Base-by-base conservation (phyloP, 2,113 vertebrate species). In the Lophura nycthemera region DNA sequence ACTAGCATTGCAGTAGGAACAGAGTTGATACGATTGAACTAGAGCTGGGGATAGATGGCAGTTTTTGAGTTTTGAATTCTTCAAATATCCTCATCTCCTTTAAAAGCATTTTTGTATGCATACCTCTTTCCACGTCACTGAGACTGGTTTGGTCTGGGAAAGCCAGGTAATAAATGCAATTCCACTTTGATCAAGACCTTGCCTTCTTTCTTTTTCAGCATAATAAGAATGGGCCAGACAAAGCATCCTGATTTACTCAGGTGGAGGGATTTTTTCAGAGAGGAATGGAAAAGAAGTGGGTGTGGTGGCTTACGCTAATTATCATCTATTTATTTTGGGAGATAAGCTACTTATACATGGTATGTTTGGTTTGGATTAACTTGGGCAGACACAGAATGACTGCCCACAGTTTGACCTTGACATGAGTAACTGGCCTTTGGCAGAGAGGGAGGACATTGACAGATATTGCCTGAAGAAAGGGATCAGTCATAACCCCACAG, bases 331-430 rank as follows among this genome's bases (percentile, higher is more conserved):
- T 97, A 93, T 95, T 96, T 96, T 77, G 83, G 75, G 83, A 96
- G 92, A 96, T 97, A 96, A 94, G 84, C 88, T 95, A 86, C 91
- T 96, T 94, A 95, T 79, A 93, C 83, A 75, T 79, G 78, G 83
- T 79, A 77, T 96, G 95, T 96, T 97, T 97, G 88, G 83, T 92
- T 96, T 96, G 95, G 96, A 96, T 97, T 96, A 96, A 93, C 65
- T 93, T 82, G 60, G 78, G 52, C 83, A 95, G 90, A 96, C 88
- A 93, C 69, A 90, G 75, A 96, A 95, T 88, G 89, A 92, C 93
- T 95, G 93, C 94, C 94, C 95, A 96, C 65, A 50, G 81, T 93
- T 95, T 94, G 95, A 96, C 94, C 94, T 97, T 96, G 94, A 97
- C 94, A 94, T 74, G 78, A 96, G 86, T 77, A 90, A 95, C 75